Evolutionary conservation across 2,797 vertebrate genomes (phyloP).

Genomic region (Gadopsis bispinosus): DNA sequence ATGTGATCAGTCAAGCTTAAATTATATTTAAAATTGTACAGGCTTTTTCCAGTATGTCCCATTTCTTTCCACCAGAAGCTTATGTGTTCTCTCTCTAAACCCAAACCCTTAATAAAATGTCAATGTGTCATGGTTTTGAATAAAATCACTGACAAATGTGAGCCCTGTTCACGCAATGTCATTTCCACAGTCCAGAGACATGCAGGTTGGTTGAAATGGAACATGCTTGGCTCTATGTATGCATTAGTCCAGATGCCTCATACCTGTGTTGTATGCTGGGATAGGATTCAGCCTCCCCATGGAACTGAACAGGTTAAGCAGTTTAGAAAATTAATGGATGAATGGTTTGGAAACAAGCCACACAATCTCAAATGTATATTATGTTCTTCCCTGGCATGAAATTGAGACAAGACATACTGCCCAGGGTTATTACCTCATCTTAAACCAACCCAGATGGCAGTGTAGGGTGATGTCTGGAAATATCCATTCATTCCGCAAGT

Average conservation of each 20-base stretch:
- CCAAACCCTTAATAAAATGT: not conserved
- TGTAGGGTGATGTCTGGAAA: slow-evolving; percentile 31
- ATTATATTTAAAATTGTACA: not conserved
- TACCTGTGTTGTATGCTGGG: slow-evolving; percentile 10
- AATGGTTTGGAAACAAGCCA: slow-evolving; percentile 21
- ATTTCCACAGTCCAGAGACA: not conserved
- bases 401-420: slow-evolving; percentile 28
- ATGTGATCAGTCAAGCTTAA: not conserved
- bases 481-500: slow-evolving; percentile 26
- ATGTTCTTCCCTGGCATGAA: slow-evolving; percentile 5
- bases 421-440: slow-evolving; percentile 43
- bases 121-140: not conserved
- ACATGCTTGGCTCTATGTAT: not conserved
- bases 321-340: slow-evolving; percentile 23
- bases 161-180: not conserved
- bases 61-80: not conserved
- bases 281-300: not conserved
- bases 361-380: slow-evolving; percentile 21
- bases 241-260: not conserved
- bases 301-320: slow-evolving; percentile 13
- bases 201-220: not conserved
- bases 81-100: not conserved
- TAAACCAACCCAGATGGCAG: slow-evolving; percentile 31
- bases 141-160: not conserved
- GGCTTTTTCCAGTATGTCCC: not conserved